These are phyloP conservation scores for Resseliella maxima DNA, from an alignment of 2,888 invertebrate species.

Conservation along the genomic window DNA sequence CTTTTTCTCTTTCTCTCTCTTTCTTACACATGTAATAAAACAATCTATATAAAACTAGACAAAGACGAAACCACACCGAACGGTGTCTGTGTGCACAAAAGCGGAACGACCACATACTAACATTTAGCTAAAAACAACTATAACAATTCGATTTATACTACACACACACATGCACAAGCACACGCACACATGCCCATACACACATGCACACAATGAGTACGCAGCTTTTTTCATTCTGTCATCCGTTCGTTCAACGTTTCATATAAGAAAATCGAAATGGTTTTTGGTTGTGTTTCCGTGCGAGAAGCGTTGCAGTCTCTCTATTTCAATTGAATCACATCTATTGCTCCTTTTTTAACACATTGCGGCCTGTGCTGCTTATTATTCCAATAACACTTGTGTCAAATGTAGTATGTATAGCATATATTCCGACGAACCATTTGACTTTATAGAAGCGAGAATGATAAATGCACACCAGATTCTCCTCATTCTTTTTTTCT, in stretches of 20 bases:
- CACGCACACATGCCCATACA: neutral
- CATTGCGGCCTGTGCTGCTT: neutral
- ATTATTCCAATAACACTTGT: conserved; percentile 33
- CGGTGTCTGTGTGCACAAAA: neutral
- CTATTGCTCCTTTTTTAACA: neutral
- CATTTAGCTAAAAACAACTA: neutral
- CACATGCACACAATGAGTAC: too few species aligned
- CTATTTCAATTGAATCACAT: neutral
- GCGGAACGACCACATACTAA: neutral
- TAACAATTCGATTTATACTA: too few species aligned
- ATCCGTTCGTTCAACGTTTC: too few species aligned
- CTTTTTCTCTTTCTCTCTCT: too few species aligned
- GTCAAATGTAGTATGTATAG: neutral
- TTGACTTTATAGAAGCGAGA: neutral
- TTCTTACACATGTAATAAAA: too few species aligned
- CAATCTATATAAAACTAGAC: neutral
- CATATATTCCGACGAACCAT: neutral
- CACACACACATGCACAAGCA: neutral
- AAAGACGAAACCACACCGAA: neutral
- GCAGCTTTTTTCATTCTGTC: too few species aligned
- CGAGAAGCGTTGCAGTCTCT: neutral
- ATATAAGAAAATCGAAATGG: conserved; percentile 26
- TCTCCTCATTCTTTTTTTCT: neutral
- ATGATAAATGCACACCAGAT: conserved; percentile 1
- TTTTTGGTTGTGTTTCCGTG: conserved; percentile 4